Base-by-base conservation (phyloP, 2,888 invertebrate genomes). In the Pseudanteris insignis region DNA sequence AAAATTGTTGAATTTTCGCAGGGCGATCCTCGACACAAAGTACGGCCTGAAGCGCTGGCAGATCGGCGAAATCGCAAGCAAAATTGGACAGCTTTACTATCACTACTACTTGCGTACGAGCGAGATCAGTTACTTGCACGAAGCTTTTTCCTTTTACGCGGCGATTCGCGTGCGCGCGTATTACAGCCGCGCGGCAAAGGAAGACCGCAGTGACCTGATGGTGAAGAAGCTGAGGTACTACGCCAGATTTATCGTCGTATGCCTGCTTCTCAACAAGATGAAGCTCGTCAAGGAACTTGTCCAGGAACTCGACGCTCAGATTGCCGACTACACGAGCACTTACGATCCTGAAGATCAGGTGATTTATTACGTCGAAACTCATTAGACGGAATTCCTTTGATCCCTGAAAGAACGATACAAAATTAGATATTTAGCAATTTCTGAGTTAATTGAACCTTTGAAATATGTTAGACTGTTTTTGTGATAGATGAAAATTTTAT, bases 61-160 rank as follows among this genome's bases (percentile, higher is more conserved):
- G 82, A 96, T 97, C 71, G 97, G 97, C 44, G 97, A 97, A 83
- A 96, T 97, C 67, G 97, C 96, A 37, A 96, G 96, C 44, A 97
- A 97, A 85, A 97, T 97, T 78, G 97, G 97, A 67, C 97, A 97
- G 82, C 88, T 97, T 18, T 97, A 97, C 82, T 97, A 97, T 81
- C 96, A 96, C 83, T 97, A 96, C 83, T 97, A 97, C 81, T 85
- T 97, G 74, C 85, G 96, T 75, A 97, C 97, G 64, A 96, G 96
- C 81, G 96, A 97, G 83, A 94, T 94, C 25, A 93, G 92, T 81
- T 97, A 96, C 82, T 84, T 97, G 71, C 92, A 93, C 80, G 97
- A 97, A 83, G 95, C 97, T 38, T 96, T 90, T 81, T 92, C 95
- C 53, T 97, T 97, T 82, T 97, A 97, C 84, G 90, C 92, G 38